Evolutionary conservation across 2,113 vertebrate species (phyloP), one percentile per base, ranked within the genome.

Genomic region (human (Homo sapiens)): DNA sequence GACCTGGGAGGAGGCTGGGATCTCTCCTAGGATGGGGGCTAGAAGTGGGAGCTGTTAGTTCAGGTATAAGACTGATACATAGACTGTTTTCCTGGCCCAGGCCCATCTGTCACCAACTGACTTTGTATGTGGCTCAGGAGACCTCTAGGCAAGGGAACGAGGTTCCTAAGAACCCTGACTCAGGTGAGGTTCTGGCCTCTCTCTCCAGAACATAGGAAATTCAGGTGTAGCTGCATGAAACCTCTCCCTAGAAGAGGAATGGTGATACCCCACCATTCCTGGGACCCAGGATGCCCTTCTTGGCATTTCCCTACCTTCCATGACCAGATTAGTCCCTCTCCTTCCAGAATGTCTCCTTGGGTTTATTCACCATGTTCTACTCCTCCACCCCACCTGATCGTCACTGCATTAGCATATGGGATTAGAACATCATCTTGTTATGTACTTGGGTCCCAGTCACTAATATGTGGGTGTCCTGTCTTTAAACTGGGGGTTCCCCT

Each of bases 51-150:
- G 38, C 25, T 43, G 61, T 59, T 38, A 66, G 35, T 59, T 55
- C 66, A 88, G 45, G 10, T 32, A 30, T 1, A 40, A 88, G 89
- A 48, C 64, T 83, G 48, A 94, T 27, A 79, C 2, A 0, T 27
- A 70, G 7, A 38, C 52, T 45, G 7, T 78, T 61, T 66, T 70
- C 89, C 75, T 81, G 87, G 79, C 3, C 0, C 84, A 98, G 96
- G 92, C 95, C 94, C 48, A 93, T 98, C 5, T 22, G 81, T n/a
- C 98, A 98, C 57, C 86, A 64, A n/a, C 87, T 98, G 55, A 98
- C 98, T 87, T 96, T 98, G 0, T 97, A 98, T 8, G 93, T 98
- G 50, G 95, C 82, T 18, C 93, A 48, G 76, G 98, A 97, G 22
- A 52, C 92, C 61, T 80, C 82, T 48, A 18, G 32, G 16, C 68